phyloP scores from a whole-genome alignment of 2,113 vertebrate genomes.

The Megaptera novaeangliae region DNA sequence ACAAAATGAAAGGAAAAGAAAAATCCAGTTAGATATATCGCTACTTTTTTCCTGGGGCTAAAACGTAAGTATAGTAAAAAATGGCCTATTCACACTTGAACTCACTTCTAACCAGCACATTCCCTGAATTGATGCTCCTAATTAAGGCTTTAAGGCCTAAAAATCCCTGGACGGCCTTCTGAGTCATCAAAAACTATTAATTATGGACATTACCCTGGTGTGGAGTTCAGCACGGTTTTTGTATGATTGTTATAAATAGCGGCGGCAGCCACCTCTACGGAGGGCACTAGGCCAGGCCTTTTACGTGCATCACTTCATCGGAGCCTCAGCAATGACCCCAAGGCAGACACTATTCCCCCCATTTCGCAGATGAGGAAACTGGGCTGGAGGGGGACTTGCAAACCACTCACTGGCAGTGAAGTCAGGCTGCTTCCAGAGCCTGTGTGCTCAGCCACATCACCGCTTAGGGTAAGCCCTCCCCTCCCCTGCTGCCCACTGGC shows the following conservation, averaged over 20 bases:
- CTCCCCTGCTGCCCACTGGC: neutral
- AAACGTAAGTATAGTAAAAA: neutral
- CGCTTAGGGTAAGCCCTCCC: rapidly evolving
- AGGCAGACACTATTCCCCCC: neutral
- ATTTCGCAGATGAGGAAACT: neutral
- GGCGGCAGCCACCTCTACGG: rapidly evolving
- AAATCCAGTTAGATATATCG: neutral
- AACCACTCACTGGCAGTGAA: neutral
- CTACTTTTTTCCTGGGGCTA: neutral
- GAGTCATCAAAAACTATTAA: neutral
- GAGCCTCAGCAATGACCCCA: neutral
- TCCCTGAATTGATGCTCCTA: neutral
- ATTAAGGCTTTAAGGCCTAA: neutral
- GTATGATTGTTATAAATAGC: neutral
- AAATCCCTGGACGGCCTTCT: neutral
- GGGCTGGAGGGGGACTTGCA: neutral
- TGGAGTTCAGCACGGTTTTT: neutral
- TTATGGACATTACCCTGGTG: neutral
- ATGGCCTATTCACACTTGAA: neutral
- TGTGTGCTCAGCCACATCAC: rapidly evolving
- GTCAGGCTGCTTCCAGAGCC: neutral
- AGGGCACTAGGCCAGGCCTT: neutral
- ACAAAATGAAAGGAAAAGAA: neutral
- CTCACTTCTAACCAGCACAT: neutral
- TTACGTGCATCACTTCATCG: rapidly evolving